Conservation (phyloP, 2,888 invertebrate species). For the Dasysyrphus albostriatus region DNA sequence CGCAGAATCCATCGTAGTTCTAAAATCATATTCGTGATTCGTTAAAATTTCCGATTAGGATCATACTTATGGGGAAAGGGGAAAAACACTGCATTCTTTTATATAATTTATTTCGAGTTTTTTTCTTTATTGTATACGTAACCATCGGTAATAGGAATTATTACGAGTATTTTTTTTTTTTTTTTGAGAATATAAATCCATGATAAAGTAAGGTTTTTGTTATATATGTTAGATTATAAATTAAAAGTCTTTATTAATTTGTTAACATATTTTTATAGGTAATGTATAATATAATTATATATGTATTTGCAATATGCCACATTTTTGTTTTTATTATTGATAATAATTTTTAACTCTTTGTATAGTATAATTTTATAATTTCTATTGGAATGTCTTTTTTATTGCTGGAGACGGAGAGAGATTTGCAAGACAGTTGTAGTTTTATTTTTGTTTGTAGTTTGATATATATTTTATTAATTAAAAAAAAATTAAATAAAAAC, state of each 20-base stretch:
- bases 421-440: constrained; percentile 40
- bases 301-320: constrained; percentile 55
- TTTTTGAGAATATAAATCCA: constrained; percentile 61
- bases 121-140: constrained; percentile 64
- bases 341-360: constrained; percentile 37
- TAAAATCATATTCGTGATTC: too few relatives aligned
- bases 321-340: constrained; percentile 9
- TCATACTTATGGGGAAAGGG: too few relatives aligned
- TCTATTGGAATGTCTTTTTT: constrained; percentile 64
- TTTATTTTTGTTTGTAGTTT: not conserved
- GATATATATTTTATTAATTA: not conserved
- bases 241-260: constrained; percentile 39
- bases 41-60: too few relatives aligned
- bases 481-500: constrained; percentile 9
- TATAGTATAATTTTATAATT: constrained; percentile 48
- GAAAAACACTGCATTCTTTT: constrained; percentile 19
- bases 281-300: constrained; percentile 15
- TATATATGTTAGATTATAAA: constrained; percentile 44
- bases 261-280: constrained; percentile 21
- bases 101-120: constrained; percentile 55
- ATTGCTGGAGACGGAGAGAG: constrained; percentile 41
- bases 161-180: constrained; percentile 31
- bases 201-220: constrained; percentile 54
- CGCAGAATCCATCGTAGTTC: too few relatives aligned
- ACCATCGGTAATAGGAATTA: constrained; percentile 64